phyloP scores from a whole-genome alignment of 2,888 invertebrate genomes.

The Pseudococcus longispinus region DNA sequence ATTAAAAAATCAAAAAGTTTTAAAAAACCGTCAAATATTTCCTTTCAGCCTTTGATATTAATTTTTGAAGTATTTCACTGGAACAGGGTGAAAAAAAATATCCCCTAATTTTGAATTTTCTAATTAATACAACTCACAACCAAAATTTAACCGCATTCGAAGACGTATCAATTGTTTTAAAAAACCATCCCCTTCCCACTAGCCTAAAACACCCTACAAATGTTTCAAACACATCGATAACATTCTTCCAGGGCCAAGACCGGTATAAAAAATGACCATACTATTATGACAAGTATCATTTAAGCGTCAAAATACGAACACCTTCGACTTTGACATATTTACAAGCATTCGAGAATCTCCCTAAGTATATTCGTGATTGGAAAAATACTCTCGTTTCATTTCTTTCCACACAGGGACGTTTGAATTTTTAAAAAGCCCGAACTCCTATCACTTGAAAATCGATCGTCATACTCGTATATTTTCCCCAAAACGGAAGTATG shows the following conservation, averaged over 20 bases:
- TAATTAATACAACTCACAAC: background rate
- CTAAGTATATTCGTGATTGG: background rate
- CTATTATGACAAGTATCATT: conserved; percentile 2
- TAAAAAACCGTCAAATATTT: too few species aligned
- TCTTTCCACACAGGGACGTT: background rate
- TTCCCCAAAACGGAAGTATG: background rate
- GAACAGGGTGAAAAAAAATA: background rate
- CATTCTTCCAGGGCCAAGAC: background rate
- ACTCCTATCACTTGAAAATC: background rate
- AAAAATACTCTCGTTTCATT: background rate
- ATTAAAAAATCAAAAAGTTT: too few species aligned
- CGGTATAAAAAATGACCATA: background rate
- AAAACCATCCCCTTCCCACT: background rate
- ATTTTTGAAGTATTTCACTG: too few species aligned
- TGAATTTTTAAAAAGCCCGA: background rate
- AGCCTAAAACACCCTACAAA: background rate
- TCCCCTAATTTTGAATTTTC: background rate
- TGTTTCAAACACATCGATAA: background rate
- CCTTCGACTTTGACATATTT: background rate
- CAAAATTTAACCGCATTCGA: background rate
- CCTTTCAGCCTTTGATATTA: too few species aligned
- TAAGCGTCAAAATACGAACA: background rate
- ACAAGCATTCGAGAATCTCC: background rate
- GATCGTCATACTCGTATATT: background rate
- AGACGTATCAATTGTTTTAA: background rate